Evolutionary conservation across 2,797 vertebrate species (phyloP).

Genomic region (Eremophila alpestris): DNA sequence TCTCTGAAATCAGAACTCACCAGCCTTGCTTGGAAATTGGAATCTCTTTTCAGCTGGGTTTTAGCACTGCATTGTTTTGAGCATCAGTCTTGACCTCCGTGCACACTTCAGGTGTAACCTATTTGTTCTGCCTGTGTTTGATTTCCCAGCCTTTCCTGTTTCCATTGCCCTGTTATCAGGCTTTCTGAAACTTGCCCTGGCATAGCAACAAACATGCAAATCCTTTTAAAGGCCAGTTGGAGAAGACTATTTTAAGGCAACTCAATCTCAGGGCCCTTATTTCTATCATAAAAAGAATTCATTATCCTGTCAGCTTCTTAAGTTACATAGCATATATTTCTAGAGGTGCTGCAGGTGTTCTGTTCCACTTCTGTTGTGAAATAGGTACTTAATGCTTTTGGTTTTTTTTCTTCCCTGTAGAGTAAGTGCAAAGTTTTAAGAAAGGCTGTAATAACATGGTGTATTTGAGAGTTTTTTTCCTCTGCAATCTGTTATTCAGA

Average conservation of each 20-base stretch:
- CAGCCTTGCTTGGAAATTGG: background rate
- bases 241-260: background rate
- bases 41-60: background rate
- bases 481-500: background rate
- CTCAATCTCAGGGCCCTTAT: background rate
- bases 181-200: background rate
- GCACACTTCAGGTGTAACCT: background rate
- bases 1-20: fast-evolving
- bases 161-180: background rate
- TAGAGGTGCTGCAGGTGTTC: background rate
- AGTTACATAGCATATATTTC: background rate
- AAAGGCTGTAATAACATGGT: background rate
- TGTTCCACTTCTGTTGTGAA: background rate
- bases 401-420: background rate
- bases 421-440: background rate
- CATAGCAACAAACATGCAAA: background rate
- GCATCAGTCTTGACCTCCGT: background rate
- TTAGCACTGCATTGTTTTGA: background rate
- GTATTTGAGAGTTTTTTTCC: background rate
- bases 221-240: background rate
- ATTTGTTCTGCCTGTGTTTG: background rate
- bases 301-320: background rate
- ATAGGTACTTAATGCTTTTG: background rate
- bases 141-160: background rate
- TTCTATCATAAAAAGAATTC: background rate